Base-by-base conservation (phyloP, 2,888 invertebrate species). In the Ypsolopha sequella region DNA sequence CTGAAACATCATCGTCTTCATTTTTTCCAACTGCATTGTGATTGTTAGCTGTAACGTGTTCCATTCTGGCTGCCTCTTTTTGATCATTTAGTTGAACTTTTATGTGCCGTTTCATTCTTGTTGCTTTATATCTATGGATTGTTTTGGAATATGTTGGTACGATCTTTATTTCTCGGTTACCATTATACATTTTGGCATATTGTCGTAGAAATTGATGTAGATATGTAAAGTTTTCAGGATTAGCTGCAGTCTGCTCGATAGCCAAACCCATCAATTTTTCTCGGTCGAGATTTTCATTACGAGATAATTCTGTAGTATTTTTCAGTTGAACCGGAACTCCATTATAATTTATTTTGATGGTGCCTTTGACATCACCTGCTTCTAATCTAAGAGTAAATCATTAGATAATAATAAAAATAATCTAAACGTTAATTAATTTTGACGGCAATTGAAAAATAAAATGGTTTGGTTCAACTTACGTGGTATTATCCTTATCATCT, bases 1-100 rank as follows among this genome's bases (percentile, higher is more conserved):
- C 76, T 39, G 68, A 81, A 1, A 85, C 53, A 54, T 85, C 80
- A 50, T 84, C 81, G 1, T 80, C 77, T 10, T 70, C 66, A 7
- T 63, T 66, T 43, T 41, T 66, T 63, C 4, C 53, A 39, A 62
- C 38, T 51, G 36, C 9, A 56, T 58, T 36, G 55, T 59, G 35
- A 43, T 49, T 52, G 49, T 44, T 41, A 41, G 34, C 38, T 11
- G 38, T 48, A 11, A 24, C 14, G 9, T 51, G 7, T 8, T 47
- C 13, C 14, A 14, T 14, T 14, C 14, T 47, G 10, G 8, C 52
- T 50, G 35, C 58, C 51, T n/a, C 41, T 11, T 52, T 52, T 7
- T 64, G 54, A 24, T 60, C 36, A 33, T 68, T 57, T 39, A 72
- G 70, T 43, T 64, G 64, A 35, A 78, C 66, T 62, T 76, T 75